phyloP scores from a whole-genome alignment of 2,888 invertebrate species.

The Pammene fasciana region DNA sequence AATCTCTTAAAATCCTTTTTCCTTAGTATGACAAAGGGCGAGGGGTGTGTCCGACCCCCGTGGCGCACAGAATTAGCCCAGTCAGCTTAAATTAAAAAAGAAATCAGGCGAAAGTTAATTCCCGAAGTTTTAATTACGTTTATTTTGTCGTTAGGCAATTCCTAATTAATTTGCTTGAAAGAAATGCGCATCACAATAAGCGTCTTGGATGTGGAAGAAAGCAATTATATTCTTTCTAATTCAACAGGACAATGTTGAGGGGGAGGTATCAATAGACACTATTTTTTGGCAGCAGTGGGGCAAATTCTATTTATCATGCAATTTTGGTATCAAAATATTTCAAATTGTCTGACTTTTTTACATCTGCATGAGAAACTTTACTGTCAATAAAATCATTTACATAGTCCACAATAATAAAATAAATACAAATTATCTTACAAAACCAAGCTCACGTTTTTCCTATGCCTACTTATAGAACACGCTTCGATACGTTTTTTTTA shows the following conservation, averaged over 20 bases:
- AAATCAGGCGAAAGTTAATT: constrained; percentile 79
- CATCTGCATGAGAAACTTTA: too few relatives aligned
- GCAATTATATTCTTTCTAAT: constrained; percentile 28
- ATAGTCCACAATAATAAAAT: too few relatives aligned
- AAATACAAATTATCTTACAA: too few relatives aligned
- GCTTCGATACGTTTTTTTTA: too few relatives aligned
- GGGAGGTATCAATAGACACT: constrained; percentile 3
- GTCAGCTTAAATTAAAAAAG: constrained; percentile 81
- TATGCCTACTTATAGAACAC: too few relatives aligned
- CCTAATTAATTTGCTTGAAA: constrained; percentile 71
- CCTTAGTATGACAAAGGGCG: constrained; percentile 68
- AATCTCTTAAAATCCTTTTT: constrained; percentile 51
- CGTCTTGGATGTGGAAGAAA: constrained; percentile 22
- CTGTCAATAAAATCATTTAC: too few relatives aligned
- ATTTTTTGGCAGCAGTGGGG: not conserved
- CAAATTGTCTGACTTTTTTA: too few relatives aligned
- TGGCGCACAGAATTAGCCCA: constrained; percentile 74
- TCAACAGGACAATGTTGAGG: not conserved
- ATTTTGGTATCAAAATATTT: too few relatives aligned
- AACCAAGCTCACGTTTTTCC: too few relatives aligned
- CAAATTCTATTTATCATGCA: too few relatives aligned
- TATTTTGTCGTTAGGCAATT: constrained; percentile 77
- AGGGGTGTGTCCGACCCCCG: constrained; percentile 79
- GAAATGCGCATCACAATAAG: constrained; percentile 45
- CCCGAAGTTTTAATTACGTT: constrained; percentile 82